A percentile compares a stretch with the other conserved stretches of the same genome.
These are phyloP conservation scores for Pollenia griseotomentosa DNA, from an alignment of 2,888 invertebrate species.

Conservation along the genomic window DNA sequence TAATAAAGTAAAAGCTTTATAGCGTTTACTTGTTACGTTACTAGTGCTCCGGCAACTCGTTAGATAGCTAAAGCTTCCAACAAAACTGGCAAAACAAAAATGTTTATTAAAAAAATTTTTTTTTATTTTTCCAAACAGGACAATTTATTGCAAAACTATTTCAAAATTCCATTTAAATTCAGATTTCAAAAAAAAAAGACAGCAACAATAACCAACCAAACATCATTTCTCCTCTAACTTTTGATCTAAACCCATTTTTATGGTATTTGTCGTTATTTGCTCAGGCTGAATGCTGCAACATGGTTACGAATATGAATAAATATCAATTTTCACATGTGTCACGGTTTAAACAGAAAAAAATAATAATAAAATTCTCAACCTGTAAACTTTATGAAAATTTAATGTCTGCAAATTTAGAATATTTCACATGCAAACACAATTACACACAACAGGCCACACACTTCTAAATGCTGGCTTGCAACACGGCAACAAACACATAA, in stretches of 20 bases:
- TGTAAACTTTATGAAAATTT: slow-evolving; percentile 62
- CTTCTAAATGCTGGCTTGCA: slow-evolving; percentile 26
- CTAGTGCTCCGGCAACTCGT: background rate
- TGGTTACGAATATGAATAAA: slow-evolving; percentile 59
- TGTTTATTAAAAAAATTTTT: slow-evolving; percentile 55
- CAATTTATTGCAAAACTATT: slow-evolving; percentile 67
- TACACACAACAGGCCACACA: slow-evolving; percentile 25
- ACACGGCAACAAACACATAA: background rate
- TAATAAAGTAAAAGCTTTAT: background rate
- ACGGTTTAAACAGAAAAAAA: slow-evolving; percentile 2
- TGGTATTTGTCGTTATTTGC: slow-evolving; percentile 39
- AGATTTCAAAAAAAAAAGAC: slow-evolving; percentile 30
- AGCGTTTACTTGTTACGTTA: background rate
- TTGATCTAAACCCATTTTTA: slow-evolving; percentile 52
- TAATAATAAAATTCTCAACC: slow-evolving; percentile 46
- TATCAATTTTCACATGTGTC: slow-evolving; percentile 70
- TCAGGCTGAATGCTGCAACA: slow-evolving; percentile 16
- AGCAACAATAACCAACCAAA: slow-evolving; percentile 32
- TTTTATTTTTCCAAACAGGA: slow-evolving; percentile 20
- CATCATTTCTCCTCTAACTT: slow-evolving; percentile 18
- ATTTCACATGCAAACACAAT: slow-evolving; percentile 34
- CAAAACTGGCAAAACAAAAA: slow-evolving; percentile 45
- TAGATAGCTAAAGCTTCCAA: slow-evolving; percentile 39
- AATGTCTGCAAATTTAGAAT: slow-evolving; percentile 65
- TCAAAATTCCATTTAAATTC: slow-evolving; percentile 64